Evolutionary conservation across 2,797 vertebrate species (phyloP), one percentile per base, ranked within the genome.

Genomic region (Lophius americanus): DNA sequence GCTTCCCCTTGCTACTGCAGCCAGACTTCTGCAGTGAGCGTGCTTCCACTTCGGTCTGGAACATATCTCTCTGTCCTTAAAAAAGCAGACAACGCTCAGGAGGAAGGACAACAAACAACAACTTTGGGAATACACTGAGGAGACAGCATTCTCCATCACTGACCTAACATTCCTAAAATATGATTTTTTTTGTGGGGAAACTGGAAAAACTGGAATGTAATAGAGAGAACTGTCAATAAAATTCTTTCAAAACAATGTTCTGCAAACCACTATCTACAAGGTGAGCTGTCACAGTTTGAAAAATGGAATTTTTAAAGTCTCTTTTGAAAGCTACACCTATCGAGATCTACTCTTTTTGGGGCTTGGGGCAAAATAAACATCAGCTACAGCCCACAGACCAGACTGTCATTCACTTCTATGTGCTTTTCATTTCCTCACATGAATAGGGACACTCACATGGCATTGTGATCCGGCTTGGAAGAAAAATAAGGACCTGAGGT

Each of bases 1-100:
- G 85, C 87, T 90, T 92, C 85, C 87, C 82, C 41, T 38, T 39
- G 70, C 74, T 73, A 64, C 81, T 78, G 85, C n/a, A 65, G 80
- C 81, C 82, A 87, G 76, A 79, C 84, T 75, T 42, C 76, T 70
- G 75, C 82, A 82, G 72, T 59, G 51, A 75, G 56, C 51, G 35
- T 44, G 68, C 77, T 66, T 58, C 71, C 76, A 77, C 62, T 77
- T 44, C 68, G 51, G 68, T 70, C 74, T 68, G 84, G 81, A 84
- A 71, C 66, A 75, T 75, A 73, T 72, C 71, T 64, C 70, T 64
- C 70, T 80, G 47, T 69, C 13, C 67, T 69, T 9, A 61, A 77
- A 77, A 77, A 44, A 74, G 58, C 64, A 74, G 43, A 44, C 49
- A 50, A n/a, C 51, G 64, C 61, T 51, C 41, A 43, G 2, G 5